Percentiles rank a stretch among this genome's conserved stretches.
These are phyloP conservation scores for Trimorus sp. DNA, from an alignment of 2,888 invertebrate genomes.

Conservation along the genomic window DNA sequence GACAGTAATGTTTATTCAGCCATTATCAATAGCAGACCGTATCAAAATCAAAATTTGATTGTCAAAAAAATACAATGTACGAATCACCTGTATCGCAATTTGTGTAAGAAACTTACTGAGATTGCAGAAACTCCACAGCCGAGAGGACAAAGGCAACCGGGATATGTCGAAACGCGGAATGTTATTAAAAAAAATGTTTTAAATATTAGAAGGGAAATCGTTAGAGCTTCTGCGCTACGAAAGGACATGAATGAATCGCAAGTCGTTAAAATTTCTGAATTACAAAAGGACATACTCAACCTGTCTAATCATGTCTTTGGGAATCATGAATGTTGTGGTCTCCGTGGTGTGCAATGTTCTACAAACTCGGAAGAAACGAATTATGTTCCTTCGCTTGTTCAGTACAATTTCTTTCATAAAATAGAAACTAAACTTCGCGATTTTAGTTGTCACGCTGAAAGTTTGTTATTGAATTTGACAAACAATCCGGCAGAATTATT, in stretches of 20 bases:
- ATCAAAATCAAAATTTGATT: constrained; percentile 51
- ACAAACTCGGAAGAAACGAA: neutral
- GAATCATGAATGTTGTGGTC: constrained; percentile 50
- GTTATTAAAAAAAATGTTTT: constrained; percentile 10
- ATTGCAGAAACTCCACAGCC: constrained; percentile 25
- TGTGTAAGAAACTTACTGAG: constrained; percentile 24
- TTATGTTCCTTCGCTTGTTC: neutral
- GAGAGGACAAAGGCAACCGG: constrained; percentile 12
- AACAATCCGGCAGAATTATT: constrained; percentile 46
- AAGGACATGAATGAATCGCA: constrained; percentile 29
- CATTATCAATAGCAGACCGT: constrained; percentile 68
- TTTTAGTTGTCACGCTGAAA: constrained; percentile 19
- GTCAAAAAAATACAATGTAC: constrained; percentile 33
- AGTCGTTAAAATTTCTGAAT: constrained; percentile 16
- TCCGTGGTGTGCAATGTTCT: constrained; percentile 12
- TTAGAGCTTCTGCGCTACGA: neutral
- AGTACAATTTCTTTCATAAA: constrained; percentile 10
- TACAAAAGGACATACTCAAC: constrained; percentile 61
- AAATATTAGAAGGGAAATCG: constrained; percentile 8
- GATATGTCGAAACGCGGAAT: constrained; percentile 14
- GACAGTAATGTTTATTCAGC: constrained; percentile 75
- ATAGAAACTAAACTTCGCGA: neutral
- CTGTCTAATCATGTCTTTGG: constrained; percentile 45
- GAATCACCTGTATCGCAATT: constrained; percentile 27
- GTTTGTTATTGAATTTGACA: constrained; percentile 43